Conservation (phyloP, 2,888 invertebrate genomes). For the Agrotis exclamationis region DNA sequence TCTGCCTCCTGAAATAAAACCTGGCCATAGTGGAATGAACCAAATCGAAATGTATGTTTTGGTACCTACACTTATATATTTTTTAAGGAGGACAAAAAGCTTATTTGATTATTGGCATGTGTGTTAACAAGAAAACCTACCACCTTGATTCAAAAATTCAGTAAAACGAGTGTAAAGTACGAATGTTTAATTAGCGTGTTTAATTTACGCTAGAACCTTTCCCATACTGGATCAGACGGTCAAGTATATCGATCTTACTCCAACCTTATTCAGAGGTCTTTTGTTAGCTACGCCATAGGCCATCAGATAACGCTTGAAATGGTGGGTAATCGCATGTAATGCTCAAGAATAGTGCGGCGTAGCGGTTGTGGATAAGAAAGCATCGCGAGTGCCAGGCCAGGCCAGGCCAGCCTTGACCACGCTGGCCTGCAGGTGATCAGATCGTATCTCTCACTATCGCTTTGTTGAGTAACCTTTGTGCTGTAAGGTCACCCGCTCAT, state of each 20-base stretch:
- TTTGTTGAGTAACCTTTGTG: conserved; percentile 69
- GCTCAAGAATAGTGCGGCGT: conserved; percentile 79
- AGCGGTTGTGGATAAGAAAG: conserved; percentile 75
- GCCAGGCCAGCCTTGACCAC: conserved; percentile 81
- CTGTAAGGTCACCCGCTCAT: conserved; percentile 69
- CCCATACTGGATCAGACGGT: conserved; percentile 67
- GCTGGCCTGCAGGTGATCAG: conserved; percentile 75
- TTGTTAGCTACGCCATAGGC: conserved; percentile 81
- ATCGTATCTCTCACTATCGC: conserved; percentile 78
- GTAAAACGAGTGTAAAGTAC: not conserved
- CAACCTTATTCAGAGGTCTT: conserved; percentile 80
- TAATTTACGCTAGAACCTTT: conserved; percentile 57
- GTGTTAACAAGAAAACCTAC: not conserved
- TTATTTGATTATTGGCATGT: not conserved
- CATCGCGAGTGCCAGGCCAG: conserved; percentile 68
- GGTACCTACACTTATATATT: not conserved
- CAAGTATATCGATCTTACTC: conserved; percentile 81
- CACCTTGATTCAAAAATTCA: not conserved
- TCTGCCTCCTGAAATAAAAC: conserved; percentile 35
- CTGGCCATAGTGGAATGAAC: conserved; percentile 39
- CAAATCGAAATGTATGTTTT: conserved; percentile 30
- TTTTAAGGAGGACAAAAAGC: not conserved
- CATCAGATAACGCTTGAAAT: conserved; percentile 87
- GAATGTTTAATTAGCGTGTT: conserved; percentile 26
- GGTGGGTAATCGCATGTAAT: conserved; percentile 86